These are phyloP conservation scores for Pelvicachromis taeniatus DNA, from an alignment of 2,113 vertebrate species.

Conservation along the genomic window DNA sequence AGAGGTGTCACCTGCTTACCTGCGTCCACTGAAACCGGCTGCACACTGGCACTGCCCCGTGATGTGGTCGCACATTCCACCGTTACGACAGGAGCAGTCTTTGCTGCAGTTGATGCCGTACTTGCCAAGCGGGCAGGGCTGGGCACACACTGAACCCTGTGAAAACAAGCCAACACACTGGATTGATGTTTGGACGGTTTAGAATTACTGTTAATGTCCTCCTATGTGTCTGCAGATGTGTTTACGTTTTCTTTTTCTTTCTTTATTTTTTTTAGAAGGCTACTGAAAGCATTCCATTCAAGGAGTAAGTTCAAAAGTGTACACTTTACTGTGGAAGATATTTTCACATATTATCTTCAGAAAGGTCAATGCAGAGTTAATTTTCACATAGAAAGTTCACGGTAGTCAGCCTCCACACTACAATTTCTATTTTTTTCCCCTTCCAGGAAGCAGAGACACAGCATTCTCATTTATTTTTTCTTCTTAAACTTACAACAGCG, in stretches of 20 bases:
- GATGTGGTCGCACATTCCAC: constrained; percentile 92
- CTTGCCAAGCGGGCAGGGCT: constrained; percentile 89
- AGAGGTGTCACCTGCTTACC: constrained; percentile 72
- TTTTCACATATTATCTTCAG: background rate
- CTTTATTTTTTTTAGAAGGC: background rate
- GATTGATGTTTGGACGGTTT: background rate
- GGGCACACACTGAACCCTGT: constrained; percentile 93
- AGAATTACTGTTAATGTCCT: background rate
- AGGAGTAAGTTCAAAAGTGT: background rate
- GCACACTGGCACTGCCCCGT: constrained; percentile 89
- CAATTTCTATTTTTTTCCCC: background rate
- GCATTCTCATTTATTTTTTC: background rate
- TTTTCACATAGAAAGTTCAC: background rate
- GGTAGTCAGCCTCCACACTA: background rate
- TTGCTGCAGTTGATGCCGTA: constrained; percentile 95
- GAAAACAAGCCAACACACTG: constrained; percentile 7
- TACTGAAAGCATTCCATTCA: background rate
- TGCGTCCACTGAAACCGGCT: constrained; percentile 91
- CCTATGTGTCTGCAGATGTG: background rate
- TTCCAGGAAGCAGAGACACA: background rate
- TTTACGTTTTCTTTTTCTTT: background rate
- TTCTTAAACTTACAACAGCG: background rate
- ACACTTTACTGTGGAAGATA: background rate
- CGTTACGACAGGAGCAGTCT: constrained; percentile 92
- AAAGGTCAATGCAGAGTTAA: background rate